A percentile compares a stretch with the other conserved stretches of the same genome.
These are phyloP conservation scores for Lucinisca nassula DNA, from an alignment of 2,888 invertebrate species.

Conservation along the genomic window DNA sequence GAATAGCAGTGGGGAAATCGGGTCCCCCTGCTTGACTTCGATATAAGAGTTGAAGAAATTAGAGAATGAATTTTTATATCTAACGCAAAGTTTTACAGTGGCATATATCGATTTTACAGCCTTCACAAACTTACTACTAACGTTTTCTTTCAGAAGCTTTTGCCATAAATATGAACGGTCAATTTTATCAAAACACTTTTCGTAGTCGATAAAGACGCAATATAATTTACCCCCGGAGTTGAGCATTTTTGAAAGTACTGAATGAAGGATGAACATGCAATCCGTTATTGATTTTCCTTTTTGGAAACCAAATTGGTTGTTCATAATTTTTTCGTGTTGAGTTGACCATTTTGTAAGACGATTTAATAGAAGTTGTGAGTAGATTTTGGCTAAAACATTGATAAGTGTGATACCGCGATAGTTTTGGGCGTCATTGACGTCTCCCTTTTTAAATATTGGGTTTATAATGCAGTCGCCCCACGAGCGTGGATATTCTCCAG, in stretches of 20 bases:
- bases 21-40: background rate
- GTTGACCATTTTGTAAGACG: too few relatives aligned
- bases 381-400: slow-evolving; percentile 1
- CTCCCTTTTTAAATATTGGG: background rate
- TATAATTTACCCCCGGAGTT: background rate
- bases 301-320: too few relatives aligned
- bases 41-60: background rate
- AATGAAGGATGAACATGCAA: background rate
- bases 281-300: background rate
- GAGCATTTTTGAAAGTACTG: background rate
- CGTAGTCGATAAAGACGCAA: too few relatives aligned
- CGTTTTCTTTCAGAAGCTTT: background rate
- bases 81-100: background rate
- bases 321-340: too few relatives aligned
- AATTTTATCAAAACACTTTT: slow-evolving; percentile 17
- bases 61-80: background rate
- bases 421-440: background rate
- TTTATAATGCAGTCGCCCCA: background rate
- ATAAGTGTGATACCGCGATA: background rate
- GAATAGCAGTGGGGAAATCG: too few relatives aligned
- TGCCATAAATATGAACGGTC: background rate
- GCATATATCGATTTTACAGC: background rate
- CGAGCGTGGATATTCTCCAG: background rate
- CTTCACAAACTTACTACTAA: background rate
- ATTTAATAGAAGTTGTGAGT: background rate